A percentile compares a stretch with the other conserved stretches of the same genome.
phyloP scores from a whole-genome alignment of 1,140 invertebrate genomes.

The Nymphalis io region DNA sequence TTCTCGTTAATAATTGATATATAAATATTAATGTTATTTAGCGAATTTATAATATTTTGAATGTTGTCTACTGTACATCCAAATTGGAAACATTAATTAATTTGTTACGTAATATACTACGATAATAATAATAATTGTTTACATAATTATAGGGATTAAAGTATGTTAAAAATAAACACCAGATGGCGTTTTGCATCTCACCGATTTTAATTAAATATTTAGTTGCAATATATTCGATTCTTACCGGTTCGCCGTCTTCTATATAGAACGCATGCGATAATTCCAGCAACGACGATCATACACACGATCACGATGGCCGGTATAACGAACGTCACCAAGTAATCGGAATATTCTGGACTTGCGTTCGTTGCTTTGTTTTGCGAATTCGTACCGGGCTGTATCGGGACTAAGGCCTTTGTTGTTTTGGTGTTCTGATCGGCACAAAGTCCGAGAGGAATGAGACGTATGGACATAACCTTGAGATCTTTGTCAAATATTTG shows the following conservation, averaged over 20 bases:
- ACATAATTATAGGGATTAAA: neutral
- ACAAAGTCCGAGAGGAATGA: slow-evolving; percentile 87
- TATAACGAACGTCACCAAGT: slow-evolving; percentile 94
- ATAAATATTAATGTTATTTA: slow-evolving; percentile 14
- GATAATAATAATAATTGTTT: neutral
- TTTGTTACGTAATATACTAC: neutral
- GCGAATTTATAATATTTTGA: slow-evolving; percentile 1
- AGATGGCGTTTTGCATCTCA: neutral
- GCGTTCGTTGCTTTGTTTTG: slow-evolving; percentile 56
- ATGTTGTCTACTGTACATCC: slow-evolving; percentile 2
- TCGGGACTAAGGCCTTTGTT: slow-evolving; percentile 52
- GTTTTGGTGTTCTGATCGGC: slow-evolving; percentile 81
- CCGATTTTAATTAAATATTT: too few species aligned
- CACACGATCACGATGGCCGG: slow-evolving; percentile 93
- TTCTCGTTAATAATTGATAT: slow-evolving; percentile 35
- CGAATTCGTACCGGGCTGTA: slow-evolving; percentile 44
- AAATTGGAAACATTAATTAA: neutral
- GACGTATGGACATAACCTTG: slow-evolving; percentile 86
- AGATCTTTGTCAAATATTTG: slow-evolving; percentile 89
- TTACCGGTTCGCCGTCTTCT: slow-evolving; percentile 87
- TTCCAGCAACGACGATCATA: slow-evolving; percentile 92
- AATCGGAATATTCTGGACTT: slow-evolving; percentile 88
- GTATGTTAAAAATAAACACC: neutral
- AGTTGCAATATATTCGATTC: slow-evolving; percentile 62
- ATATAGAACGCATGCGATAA: slow-evolving; percentile 95